Evolutionary conservation across 2,113 vertebrate genomes (phyloP), one percentile per base, ranked within the genome.

Genomic region (Sinocyclocheilus rhinocerous): DNA sequence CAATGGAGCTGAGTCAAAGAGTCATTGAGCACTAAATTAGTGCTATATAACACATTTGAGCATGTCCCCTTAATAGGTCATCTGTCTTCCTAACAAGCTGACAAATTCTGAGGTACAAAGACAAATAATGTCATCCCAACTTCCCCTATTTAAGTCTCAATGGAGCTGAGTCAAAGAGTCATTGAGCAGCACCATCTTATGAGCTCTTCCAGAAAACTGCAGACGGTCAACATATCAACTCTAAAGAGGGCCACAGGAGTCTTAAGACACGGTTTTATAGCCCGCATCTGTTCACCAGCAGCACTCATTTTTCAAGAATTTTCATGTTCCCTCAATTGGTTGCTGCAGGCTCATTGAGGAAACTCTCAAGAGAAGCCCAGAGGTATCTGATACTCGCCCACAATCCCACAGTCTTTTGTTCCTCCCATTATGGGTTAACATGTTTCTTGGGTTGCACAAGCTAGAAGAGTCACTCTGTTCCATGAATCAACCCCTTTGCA

Each of bases 171-270:
- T 82, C 72, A 78, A 57, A 69, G 26, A 87, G 52, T 76, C 79
- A 73, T 26, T 67, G 24, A 48, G 29, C 24, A 39, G 33, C 76
- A 69, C 50, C 83, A 45, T 76, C 36, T 81, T 65, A 87, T 73
- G 80, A 88, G 65, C 61, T 83, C 84, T 85, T 82, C 86, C 61
- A 50, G 85, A 81, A 76, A 76, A 72, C 78, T 50, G 61, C 80
- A 82, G n/a, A 76, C 11, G 57, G 22, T 69, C 45, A 12, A 63
- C 36, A 75, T 76, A 86, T 86, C 20, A 86, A 76, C n/a, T 50
- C 48, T 81, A 84, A 89, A 89, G 50, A 73, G 88, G 61, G 82
- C 83, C 85, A 45, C 85, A 76, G 45, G 88, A 81, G 88, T 48
- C 70, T 70, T 81, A 75, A 10, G 42, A 82, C 61, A 75, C 57